Percentiles rank a stretch among this genome's conserved stretches.
Conservation (phyloP, 2,113 vertebrate genomes). For the Pseudopodoces humilis region DNA sequence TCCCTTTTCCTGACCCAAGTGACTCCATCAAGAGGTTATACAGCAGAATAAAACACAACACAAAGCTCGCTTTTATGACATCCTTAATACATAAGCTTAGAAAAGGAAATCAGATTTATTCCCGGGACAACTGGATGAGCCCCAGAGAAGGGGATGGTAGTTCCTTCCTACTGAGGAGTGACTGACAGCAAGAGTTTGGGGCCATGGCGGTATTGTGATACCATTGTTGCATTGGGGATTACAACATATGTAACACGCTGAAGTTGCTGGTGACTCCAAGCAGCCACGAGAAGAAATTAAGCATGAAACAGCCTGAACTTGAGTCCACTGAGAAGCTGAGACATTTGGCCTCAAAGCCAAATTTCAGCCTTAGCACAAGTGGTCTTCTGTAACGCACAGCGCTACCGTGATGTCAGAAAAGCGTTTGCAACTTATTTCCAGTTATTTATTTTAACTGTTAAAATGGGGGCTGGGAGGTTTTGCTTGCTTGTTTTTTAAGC, state of each 20-base stretch:
- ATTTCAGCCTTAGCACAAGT: neutral
- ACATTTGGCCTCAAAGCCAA: neutral
- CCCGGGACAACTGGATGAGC: neutral
- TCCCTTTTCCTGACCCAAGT: neutral
- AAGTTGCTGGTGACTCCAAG: neutral
- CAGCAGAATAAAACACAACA: neutral
- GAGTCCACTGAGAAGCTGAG: neutral
- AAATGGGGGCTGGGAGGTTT: neutral
- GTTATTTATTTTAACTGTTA: conserved; percentile 25
- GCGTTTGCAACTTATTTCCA: neutral
- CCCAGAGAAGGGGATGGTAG: neutral
- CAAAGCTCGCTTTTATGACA: neutral
- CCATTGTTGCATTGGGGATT: neutral
- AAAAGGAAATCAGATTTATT: neutral
- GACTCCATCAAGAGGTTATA: neutral
- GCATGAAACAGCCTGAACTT: neutral
- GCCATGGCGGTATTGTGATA: neutral
- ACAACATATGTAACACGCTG: accelerated
- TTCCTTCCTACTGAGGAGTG: neutral
- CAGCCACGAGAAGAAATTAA: neutral
- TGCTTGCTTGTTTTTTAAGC: conserved; percentile 12
- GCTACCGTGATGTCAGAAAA: neutral
- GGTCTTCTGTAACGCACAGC: neutral
- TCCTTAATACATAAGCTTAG: neutral
- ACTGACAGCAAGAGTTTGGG: neutral